Evolutionary conservation across 2,888 invertebrate species (phyloP).

Genomic region (Pilophorus perplexus): DNA sequence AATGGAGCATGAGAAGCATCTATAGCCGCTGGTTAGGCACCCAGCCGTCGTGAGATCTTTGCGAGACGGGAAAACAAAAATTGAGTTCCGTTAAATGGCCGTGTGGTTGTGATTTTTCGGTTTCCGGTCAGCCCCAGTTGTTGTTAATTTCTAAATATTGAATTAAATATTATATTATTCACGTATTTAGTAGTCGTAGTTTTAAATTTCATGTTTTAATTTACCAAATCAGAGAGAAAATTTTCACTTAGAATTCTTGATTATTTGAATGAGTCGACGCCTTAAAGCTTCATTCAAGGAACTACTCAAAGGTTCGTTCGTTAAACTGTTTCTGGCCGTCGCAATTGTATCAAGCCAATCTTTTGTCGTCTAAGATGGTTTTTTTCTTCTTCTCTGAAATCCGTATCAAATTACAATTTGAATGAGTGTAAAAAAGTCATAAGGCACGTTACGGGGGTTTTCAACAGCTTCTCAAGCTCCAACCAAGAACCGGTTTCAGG

Average conservation of each 20-base stretch:
- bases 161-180: too few species aligned
- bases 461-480: slow-evolving; percentile 10
- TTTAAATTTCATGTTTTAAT: too few species aligned
- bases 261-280: too few species aligned
- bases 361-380: background rate
- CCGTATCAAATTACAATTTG: slow-evolving; percentile 40
- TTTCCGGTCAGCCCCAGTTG: too few species aligned
- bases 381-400: slow-evolving; percentile 3
- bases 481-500: slow-evolving; percentile 7
- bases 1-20: background rate
- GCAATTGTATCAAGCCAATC: background rate
- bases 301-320: background rate
- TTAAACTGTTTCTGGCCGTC: background rate
- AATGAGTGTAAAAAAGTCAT: slow-evolving; percentile 38
- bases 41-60: background rate
- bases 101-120: too few species aligned
- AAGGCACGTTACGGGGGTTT: slow-evolving; percentile 28
- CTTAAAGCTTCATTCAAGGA: too few species aligned
- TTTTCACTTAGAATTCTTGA: too few species aligned
- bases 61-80: too few species aligned
- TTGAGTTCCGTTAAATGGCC: too few species aligned
- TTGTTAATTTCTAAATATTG: too few species aligned
- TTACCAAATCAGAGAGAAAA: too few species aligned
- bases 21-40: background rate
- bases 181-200: too few species aligned